Evolutionary conservation across 2,113 vertebrate genomes (phyloP).

Genomic region (Semnornis frantzii): DNA sequence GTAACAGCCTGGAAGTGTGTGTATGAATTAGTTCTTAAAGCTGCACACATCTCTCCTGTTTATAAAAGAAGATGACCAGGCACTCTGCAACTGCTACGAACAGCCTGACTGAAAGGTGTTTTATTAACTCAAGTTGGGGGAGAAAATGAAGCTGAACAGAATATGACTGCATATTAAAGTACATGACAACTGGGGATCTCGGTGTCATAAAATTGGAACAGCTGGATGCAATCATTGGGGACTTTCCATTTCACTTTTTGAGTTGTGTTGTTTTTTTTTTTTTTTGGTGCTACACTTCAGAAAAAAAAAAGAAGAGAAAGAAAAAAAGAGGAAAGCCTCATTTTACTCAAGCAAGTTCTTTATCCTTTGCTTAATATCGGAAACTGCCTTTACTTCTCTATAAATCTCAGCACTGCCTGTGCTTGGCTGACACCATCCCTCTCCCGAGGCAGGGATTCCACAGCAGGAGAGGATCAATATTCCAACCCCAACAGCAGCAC

Average conservation of each 20-base stretch:
- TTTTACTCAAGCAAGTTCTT: neutral
- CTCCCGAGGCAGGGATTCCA: neutral
- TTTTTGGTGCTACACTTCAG: neutral
- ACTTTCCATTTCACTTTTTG: slow-evolving; percentile 21
- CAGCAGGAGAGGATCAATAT: slow-evolving; percentile 39
- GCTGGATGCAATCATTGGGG: slow-evolving; percentile 54
- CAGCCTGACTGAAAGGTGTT: slow-evolving; percentile 61
- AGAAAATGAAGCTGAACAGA: slow-evolving; percentile 70
- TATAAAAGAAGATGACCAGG: slow-evolving; percentile 14
- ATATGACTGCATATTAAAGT: slow-evolving; percentile 57
- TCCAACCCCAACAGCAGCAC: neutral
- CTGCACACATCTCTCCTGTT: neutral
- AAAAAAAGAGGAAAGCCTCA: neutral
- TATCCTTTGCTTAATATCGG: slow-evolving; percentile 32
- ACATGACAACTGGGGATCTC: slow-evolving; percentile 50
- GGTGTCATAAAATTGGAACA: slow-evolving; percentile 60
- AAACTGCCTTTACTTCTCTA: slow-evolving; percentile 19
- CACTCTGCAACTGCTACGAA: slow-evolving; percentile 6
- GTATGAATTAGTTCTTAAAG: neutral
- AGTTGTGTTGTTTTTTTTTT: too few relatives aligned
- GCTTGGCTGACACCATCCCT: neutral
- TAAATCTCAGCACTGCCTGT: slow-evolving; percentile 19
- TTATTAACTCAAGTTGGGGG: slow-evolving; percentile 60
- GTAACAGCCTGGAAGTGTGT: accelerated
- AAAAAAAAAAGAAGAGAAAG: neutral